phyloP scores from a whole-genome alignment of 1,140 invertebrate species.

The Aphaenogaster rudis region DNA sequence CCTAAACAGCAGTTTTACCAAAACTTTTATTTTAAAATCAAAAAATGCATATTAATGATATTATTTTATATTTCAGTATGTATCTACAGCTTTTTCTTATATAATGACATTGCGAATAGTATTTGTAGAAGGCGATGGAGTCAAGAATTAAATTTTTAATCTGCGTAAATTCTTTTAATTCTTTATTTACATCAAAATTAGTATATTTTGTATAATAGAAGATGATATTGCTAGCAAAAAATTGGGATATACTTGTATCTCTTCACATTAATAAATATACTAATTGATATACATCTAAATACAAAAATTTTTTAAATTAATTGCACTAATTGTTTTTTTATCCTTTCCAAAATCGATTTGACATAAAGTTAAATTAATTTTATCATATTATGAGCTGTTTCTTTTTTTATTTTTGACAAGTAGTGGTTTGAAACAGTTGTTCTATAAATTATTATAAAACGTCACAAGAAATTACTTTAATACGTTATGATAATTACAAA shows the following conservation, averaged over 20 bases:
- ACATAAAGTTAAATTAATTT: not conserved
- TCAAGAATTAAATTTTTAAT: constrained; percentile 7
- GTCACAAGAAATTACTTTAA: too few species aligned
- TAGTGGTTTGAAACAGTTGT: too few species aligned
- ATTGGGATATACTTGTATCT: not conserved
- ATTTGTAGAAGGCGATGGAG: not conserved
- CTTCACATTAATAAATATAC: not conserved
- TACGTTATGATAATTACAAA: too few species aligned
- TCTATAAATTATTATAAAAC: too few species aligned
- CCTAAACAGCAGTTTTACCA: too few species aligned
- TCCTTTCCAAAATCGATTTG: not conserved
- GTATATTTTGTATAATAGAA: constrained; percentile 2
- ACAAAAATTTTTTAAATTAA: not conserved
- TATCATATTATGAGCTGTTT: not conserved
- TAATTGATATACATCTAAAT: constrained; percentile 7
- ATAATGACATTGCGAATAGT: constrained; percentile 82
- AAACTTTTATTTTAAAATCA: too few species aligned
- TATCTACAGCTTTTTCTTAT: constrained; percentile 85
- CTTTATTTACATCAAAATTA: not conserved
- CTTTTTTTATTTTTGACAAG: too few species aligned
- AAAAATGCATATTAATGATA: not conserved
- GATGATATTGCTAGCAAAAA: not conserved
- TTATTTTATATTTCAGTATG: constrained; percentile 60
- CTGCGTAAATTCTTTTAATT: not conserved
- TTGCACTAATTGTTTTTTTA: not conserved